Conservation (phyloP, 2,888 invertebrate genomes). For the Parnassius glacialis region DNA sequence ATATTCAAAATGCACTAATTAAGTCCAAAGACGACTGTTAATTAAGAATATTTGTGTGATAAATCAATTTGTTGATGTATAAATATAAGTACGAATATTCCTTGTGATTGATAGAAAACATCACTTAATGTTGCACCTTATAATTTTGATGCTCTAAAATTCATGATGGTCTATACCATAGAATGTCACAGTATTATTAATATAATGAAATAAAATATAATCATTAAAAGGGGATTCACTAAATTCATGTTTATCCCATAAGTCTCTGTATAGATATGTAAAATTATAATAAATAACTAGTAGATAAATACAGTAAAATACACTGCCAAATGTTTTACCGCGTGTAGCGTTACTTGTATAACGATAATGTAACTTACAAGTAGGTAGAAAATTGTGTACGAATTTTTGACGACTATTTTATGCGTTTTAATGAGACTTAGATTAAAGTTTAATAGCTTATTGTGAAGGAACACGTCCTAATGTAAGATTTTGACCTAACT, state of each 20-base stretch:
- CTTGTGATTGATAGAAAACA: constrained; percentile 44
- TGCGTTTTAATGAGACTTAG: constrained; percentile 57
- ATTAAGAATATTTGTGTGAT: constrained; percentile 72
- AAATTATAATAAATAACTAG: constrained; percentile 15
- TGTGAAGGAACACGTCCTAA: constrained; percentile 57
- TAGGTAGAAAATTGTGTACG: constrained; percentile 66
- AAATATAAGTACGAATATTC: constrained; percentile 53
- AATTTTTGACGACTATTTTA: constrained; percentile 74
- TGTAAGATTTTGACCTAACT: constrained; percentile 35
- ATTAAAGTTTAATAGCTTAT: constrained; percentile 33
- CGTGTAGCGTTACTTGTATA: constrained; percentile 47
- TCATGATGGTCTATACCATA: constrained; percentile 9
- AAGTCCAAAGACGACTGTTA: constrained; percentile 73
- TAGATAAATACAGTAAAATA: constrained; percentile 43
- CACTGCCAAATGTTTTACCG: constrained; percentile 73
- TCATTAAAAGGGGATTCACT: constrained; percentile 9
- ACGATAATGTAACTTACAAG: constrained; percentile 34
- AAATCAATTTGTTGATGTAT: constrained; percentile 66
- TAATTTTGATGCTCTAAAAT: constrained; percentile 35
- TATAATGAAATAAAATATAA: not conserved
- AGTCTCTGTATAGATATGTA: constrained; percentile 20
- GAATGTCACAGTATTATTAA: constrained; percentile 8
- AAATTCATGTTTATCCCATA: constrained; percentile 9
- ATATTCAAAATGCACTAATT: constrained; percentile 46
- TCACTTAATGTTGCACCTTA: constrained; percentile 52